Base-by-base conservation (phyloP, 2,797 vertebrate genomes). In the Manis crassicaudata region DNA sequence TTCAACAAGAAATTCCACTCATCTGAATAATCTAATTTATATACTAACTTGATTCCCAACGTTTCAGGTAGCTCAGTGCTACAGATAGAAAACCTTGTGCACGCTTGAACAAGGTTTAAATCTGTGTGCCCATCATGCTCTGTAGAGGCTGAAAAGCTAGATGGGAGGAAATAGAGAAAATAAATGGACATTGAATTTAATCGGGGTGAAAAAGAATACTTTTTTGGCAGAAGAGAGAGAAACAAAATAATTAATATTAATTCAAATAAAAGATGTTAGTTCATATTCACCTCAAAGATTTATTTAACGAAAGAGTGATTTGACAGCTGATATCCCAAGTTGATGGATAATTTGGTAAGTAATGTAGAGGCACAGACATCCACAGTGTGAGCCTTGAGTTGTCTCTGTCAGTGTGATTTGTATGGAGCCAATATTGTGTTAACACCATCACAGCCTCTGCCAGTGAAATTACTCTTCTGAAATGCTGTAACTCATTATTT, bases 401-500 rank as follows among this genome's bases (percentile, higher is more conserved):
- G 68, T 0, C 0, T 85, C 29, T 83, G 54, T 86, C 82, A 94
- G 89, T 70, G 27, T 97, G 58, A 50, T 81, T 95, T 96, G 73
- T 88, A 68, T 32, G 46, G 86, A 93, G 92, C 32, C 40, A 87
- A 58, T 85, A 93, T 0, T 1, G 14, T 88, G 70, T 97, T 97
- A 98, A 95, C 86, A 54, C 95, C 68, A 65, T 96, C 65, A 58
- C 54, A 56, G 25, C 68, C 14, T 86, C 94, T 95, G 88, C 97
- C 97, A 98, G 58, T 97, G 93, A 95, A 90, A 94, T 96, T 65
- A 46, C 35, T 40, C 76, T 88, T 50, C 18, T 95, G 72, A 95
- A 98, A 95, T 93, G 37, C 88, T 95, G 6, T 90, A 93, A 88
- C 73, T 97, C 89, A 92, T 95, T 88, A 79, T 82, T 98, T 96